Evolutionary conservation across 2,888 invertebrate genomes (phyloP).

Genomic region (Erpobdella octoculata): DNA sequence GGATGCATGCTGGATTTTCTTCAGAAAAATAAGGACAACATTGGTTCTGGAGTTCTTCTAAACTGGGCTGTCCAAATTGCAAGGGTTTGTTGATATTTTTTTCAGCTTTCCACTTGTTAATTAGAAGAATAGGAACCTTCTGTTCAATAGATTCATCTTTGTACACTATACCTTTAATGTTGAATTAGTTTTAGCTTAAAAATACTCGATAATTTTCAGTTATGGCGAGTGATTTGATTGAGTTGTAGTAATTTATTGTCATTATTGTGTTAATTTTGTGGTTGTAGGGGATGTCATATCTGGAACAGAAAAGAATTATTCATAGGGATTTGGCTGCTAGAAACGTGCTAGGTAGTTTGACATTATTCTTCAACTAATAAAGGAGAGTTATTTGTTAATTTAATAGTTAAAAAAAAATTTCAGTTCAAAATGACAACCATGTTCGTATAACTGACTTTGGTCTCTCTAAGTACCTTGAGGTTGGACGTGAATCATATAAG

Average conservation of each 20-base stretch:
- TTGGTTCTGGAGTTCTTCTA: slow-evolving; percentile 27
- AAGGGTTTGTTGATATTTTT: slow-evolving; percentile 6
- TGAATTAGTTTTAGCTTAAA: too few relatives aligned
- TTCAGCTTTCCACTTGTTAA: background rate
- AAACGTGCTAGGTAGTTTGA: slow-evolving; percentile 66
- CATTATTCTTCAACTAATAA: background rate
- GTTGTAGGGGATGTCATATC: slow-evolving; percentile 77
- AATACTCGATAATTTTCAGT: too few relatives aligned
- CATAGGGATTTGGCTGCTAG: slow-evolving; percentile 93
- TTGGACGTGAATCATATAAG: slow-evolving; percentile 56
- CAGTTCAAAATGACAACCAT: slow-evolving; percentile 65
- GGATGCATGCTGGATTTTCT: slow-evolving; percentile 28
- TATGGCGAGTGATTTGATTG: background rate
- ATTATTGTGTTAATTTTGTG: too few relatives aligned
- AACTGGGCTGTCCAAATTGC: slow-evolving; percentile 30
- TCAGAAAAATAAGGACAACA: slow-evolving; percentile 16
- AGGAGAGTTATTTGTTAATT: background rate
- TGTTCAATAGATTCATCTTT: too few relatives aligned
- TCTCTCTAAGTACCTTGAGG: slow-evolving; percentile 83
- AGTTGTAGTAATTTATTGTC: background rate
- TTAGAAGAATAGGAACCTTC: too few relatives aligned
- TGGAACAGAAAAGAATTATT: slow-evolving; percentile 86
- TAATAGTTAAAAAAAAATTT: background rate
- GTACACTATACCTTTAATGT: too few relatives aligned
- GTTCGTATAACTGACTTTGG: slow-evolving; percentile 98